Base-by-base conservation (phyloP, 1,140 invertebrate genomes). In the Plutomurus gul region DNA sequence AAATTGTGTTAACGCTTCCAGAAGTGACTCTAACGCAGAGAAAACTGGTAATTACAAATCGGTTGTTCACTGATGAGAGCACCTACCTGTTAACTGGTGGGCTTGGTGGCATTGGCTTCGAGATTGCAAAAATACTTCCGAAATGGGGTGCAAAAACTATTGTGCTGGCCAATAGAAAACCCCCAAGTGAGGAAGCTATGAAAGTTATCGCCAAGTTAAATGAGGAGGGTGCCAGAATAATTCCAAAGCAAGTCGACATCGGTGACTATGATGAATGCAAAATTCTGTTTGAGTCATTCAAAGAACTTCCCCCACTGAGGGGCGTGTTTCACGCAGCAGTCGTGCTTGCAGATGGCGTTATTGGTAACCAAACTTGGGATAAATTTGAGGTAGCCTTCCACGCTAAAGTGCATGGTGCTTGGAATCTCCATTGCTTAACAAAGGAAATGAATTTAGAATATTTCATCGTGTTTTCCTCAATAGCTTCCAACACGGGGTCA, bases 11-110 rank as follows among this genome's bases (percentile, higher is more conserved):
- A 1, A 47, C 40, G 16, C 71, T 80, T n/a, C 78, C 78, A 4
- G 47, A 51, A 43, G 65, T 49, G 13, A 22, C 33, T 1, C 13
- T 16, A 10, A n/a, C 6, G 27, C 39, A 75, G 11, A 39, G 72
- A 10, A 30, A 47, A 36, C 47, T 75, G 1, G 5, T 18, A n/a
- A 37, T 79, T 30, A 33, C 33, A 16, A 36, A 60, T 5, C 18
- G 46, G 0, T 27, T 79, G 27, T 79, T 79, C 39, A 75, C 51
- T 27, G 16, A 11, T 1, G 47, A 78, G 10, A 75, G 60, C 30
- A 82, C 77, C 22, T 82, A 82, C 18, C 39, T 82, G 5, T 79
- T 82, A 25, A 79, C 77, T 20, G 81, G 81, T 20, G 81, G 81
- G 1, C 37, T 82, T 7, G 78, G 75, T 0, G 81, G 81, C 0